Percentiles rank a stretch among this genome's conserved stretches.
These are phyloP conservation scores for Tribolium freemani DNA, from an alignment of 2,888 invertebrate genomes.

Conservation along the genomic window DNA sequence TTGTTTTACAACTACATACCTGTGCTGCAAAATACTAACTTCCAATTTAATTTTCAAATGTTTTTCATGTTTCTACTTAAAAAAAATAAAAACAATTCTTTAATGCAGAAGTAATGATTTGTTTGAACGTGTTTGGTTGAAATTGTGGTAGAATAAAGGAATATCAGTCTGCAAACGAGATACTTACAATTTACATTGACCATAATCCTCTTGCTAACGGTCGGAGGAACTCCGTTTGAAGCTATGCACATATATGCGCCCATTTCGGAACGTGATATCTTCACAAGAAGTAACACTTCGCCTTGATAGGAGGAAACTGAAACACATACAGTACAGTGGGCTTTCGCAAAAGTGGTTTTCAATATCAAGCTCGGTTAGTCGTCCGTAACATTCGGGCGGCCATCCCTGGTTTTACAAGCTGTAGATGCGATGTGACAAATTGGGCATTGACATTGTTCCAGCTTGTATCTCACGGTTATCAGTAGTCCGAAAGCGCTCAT, in stretches of 20 bases:
- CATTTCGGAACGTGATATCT: slow-evolving; percentile 91
- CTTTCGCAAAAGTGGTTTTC: slow-evolving; percentile 44
- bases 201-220: slow-evolving; percentile 89
- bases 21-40: not conserved
- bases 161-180: slow-evolving; percentile 31
- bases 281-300: slow-evolving; percentile 81
- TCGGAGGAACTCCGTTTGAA: slow-evolving; percentile 88
- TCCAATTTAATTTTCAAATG: not conserved
- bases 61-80: too few species aligned
- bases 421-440: slow-evolving; percentile 49
- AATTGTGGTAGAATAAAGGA: not conserved
- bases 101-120: not conserved
- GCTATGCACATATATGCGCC: slow-evolving; percentile 93
- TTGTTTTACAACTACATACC: not conserved
- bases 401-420: slow-evolving; percentile 42
- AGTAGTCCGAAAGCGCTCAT: slow-evolving; percentile 49
- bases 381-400: slow-evolving; percentile 25
- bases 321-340: slow-evolving; percentile 54
- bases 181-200: slow-evolving; percentile 93
- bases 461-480: slow-evolving; percentile 52
- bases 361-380: slow-evolving; percentile 46
- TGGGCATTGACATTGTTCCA: slow-evolving; percentile 52
- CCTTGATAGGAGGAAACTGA: slow-evolving; percentile 81
- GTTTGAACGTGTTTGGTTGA: slow-evolving; percentile 1
- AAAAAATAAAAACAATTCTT: too few species aligned